Percentiles rank a stretch among this genome's conserved stretches.
phyloP scores from a whole-genome alignment of 2,888 invertebrate genomes.

The Volucella bombylans region DNA sequence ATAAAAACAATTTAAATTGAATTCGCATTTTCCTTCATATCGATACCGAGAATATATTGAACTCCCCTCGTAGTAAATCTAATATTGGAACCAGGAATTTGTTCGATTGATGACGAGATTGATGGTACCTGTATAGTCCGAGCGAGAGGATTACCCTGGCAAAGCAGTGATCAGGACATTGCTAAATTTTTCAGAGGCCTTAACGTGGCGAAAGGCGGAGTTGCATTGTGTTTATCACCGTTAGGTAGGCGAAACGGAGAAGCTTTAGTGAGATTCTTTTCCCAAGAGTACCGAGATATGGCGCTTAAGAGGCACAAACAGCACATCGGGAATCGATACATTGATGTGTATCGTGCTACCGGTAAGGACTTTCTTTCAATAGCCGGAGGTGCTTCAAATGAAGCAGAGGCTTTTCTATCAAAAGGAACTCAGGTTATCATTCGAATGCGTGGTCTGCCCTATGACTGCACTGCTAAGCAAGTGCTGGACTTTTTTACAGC shows the following conservation, averaged over 20 bases:
- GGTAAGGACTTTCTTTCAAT: constrained; percentile 98
- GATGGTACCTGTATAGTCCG: constrained; percentile 98
- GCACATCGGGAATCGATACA: constrained; percentile 97
- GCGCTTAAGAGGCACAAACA: constrained; percentile 98
- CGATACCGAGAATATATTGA: no score
- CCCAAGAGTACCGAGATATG: constrained; percentile 98
- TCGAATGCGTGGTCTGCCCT: constrained; percentile 98
- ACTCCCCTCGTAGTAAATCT: no score
- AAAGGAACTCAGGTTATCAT: constrained; percentile 98
- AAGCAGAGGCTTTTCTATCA: constrained; percentile 98
- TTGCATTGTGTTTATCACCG: constrained; percentile 97
- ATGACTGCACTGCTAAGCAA: constrained; percentile 98
- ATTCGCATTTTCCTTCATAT: no score
- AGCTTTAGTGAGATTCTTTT: constrained; percentile 97
- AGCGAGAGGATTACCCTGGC: constrained; percentile 99
- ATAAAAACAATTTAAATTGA: no score
- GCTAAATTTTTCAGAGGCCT: constrained; percentile 99
- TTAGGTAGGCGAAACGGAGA: constrained; percentile 99
- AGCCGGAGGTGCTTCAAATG: constrained; percentile 98
- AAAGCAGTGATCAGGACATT: constrained; percentile 99
- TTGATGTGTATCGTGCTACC: constrained; percentile 98
- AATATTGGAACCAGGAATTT: no score
- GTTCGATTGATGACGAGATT: constrained; percentile 98
- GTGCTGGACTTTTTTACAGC: constrained; percentile 98
- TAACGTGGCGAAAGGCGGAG: constrained; percentile 99